These are phyloP conservation scores for Leptinotarsa juncta DNA, from an alignment of 2,888 invertebrate species.

Conservation along the genomic window DNA sequence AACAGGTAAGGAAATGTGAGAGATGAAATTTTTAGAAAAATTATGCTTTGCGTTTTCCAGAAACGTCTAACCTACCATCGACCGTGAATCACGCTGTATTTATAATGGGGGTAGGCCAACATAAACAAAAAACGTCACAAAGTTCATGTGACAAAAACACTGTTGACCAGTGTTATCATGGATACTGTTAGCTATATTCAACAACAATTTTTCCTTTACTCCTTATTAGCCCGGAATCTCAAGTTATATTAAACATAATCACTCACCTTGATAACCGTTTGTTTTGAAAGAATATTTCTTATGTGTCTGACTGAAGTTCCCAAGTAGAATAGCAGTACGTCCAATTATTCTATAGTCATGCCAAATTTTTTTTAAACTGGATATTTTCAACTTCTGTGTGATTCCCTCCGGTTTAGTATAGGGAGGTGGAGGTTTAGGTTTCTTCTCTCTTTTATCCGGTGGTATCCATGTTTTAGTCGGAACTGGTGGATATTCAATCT, in stretches of 20 bases:
- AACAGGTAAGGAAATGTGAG: no score
- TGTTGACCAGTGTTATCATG: no score
- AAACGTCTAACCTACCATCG: no score
- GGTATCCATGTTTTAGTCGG: conserved; percentile 62
- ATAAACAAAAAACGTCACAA: no score
- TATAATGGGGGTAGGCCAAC: no score
- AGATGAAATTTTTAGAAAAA: no score
- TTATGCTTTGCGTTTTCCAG: no score
- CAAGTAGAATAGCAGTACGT: conserved; percentile 55
- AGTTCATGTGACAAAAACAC: no score
- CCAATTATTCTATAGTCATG: conserved; percentile 54
- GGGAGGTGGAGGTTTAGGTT: conserved; percentile 50
- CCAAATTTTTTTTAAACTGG: conserved; percentile 60
- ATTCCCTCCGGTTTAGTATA: conserved; percentile 57
- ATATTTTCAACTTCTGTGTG: conserved; percentile 54
- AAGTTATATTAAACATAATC: neutral
- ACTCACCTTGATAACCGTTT: conserved; percentile 61
- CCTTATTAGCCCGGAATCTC: neutral
- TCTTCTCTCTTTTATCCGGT: conserved; percentile 54
- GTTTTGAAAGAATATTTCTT: conserved; percentile 55
- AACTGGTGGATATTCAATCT: conserved; percentile 61
- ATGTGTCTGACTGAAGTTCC: conserved; percentile 57
- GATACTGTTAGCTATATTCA: no score
- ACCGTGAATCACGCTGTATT: no score
- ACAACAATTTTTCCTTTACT: neutral